A percentile compares a stretch with the other conserved stretches of the same genome.
Evolutionary conservation across 2,797 vertebrate genomes (phyloP).

Genomic region (Rhodeus uyekii): DNA sequence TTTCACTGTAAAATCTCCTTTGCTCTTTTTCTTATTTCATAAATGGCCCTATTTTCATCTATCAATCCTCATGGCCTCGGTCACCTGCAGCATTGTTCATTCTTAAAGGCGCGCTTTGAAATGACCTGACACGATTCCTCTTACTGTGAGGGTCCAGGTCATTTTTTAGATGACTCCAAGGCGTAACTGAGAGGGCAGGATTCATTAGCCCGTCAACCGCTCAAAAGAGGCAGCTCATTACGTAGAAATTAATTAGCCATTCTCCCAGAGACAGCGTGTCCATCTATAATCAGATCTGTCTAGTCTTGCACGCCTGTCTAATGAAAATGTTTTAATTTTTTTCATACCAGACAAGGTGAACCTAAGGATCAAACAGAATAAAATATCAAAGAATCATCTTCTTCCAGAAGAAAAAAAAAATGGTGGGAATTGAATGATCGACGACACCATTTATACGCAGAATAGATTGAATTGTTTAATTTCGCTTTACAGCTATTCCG

Average conservation of each 20-base stretch:
- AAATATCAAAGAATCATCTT: slow-evolving; percentile 24
- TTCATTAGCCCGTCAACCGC: slow-evolving; percentile 56
- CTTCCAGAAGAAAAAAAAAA: neutral
- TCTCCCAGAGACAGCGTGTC: slow-evolving; percentile 47
- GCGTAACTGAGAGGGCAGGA: slow-evolving; percentile 35
- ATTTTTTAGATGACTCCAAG: slow-evolving; percentile 28
- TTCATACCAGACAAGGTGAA: slow-evolving; percentile 59
- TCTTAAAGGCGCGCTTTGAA: neutral
- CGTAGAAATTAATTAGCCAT: slow-evolving; percentile 52
- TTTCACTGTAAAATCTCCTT: slow-evolving; percentile 32
- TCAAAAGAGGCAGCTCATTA: slow-evolving; percentile 55
- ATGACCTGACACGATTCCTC: slow-evolving; percentile 22
- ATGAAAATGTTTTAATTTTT: slow-evolving; percentile 56
- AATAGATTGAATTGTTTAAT: neutral
- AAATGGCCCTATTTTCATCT: slow-evolving; percentile 31
- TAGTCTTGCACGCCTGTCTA: slow-evolving; percentile 53
- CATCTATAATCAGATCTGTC: slow-evolving; percentile 59
- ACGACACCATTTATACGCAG: neutral
- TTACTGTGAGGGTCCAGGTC: neutral
- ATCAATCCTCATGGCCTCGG: slow-evolving; percentile 7
- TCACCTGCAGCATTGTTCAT: slow-evolving; percentile 25
- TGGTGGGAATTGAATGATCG: slow-evolving; percentile 14
- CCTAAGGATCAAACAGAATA: slow-evolving; percentile 49
- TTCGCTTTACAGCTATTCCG: neutral
- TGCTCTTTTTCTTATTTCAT: slow-evolving; percentile 21